These are phyloP conservation scores for Leptinotarsa peninsularis DNA, from an alignment of 2,888 invertebrate species.

Conservation along the genomic window DNA sequence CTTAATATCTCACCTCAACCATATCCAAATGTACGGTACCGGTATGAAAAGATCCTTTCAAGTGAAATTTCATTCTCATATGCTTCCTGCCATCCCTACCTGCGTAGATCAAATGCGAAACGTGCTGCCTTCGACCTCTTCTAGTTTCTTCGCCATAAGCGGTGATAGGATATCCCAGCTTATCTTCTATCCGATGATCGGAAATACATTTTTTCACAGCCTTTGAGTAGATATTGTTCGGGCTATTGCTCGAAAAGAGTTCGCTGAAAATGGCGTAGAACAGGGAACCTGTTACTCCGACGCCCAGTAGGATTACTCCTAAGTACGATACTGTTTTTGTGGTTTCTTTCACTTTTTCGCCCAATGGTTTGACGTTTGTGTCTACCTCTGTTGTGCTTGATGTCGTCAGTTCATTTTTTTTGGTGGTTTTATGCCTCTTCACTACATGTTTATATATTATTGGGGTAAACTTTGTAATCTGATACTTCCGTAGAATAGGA, in stretches of 20 bases:
- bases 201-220: constrained; percentile 82
- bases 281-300: constrained; percentile 85
- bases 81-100: constrained; percentile 79
- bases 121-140: constrained; percentile 79
- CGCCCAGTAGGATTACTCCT: constrained; percentile 78
- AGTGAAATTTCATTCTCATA: constrained; percentile 91
- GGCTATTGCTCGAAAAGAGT: constrained; percentile 88
- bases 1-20: constrained; percentile 73
- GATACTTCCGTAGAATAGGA: constrained; percentile 35
- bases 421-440: constrained; percentile 41
- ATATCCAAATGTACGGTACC: constrained; percentile 90
- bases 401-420: constrained; percentile 38
- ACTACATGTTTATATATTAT: constrained; percentile 36
- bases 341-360: constrained; percentile 87
- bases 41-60: constrained; percentile 84
- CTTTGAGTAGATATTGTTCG: constrained; percentile 85
- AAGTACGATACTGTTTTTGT: constrained; percentile 90
- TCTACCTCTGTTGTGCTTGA: constrained; percentile 56
- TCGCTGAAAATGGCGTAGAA: constrained; percentile 88
- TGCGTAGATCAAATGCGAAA: constrained; percentile 81
- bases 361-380: constrained; percentile 74
- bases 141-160: constrained; percentile 89
- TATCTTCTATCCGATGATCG: constrained; percentile 81
- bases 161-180: constrained; percentile 90
- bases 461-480: constrained; percentile 38